Evolutionary conservation across 1,140 invertebrate species (phyloP), one percentile per base, ranked within the genome.

Genomic region (Conus betulinus): DNA sequence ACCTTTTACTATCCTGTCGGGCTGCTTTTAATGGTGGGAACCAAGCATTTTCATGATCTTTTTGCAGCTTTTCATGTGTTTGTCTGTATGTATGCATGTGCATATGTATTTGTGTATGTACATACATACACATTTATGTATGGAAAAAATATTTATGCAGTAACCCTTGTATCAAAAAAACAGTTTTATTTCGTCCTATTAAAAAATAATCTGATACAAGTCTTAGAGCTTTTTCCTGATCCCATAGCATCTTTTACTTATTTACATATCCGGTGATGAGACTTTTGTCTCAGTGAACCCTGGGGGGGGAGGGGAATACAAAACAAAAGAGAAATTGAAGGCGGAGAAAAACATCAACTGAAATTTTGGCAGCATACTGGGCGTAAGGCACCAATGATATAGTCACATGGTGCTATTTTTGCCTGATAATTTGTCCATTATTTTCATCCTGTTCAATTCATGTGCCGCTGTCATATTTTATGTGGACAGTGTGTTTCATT

Each of bases 181-280:
- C 17, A 23, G 11, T 13, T 71, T 71, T 20, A 11, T 71, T 71
- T 71, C 67, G 11, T 23, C 78, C 78, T 39, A 52, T 51, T 39
- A 39, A 39, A 39, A 79, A 52, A 39, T 10, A 51, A 52, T 84
- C 39, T 81, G 39, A 53, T 53, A 53, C 82, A n/a, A 25, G 82
- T 20, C 82, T 13, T 20, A 67, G 55, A 84, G 57, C 5, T 83
- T 84, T 84, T 83, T 20, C 3, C 11, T 84, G 23, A 84, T 67
- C 53, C 53, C 53, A 23, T 57, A 84, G 25, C 53, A 27, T 53
- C n/a, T 63, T 84, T 83, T 84, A 55, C 82, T 57, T 57, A 60
- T 63, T 84, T 84, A 84, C 82, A 84, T 84, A 84, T 84, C 82
- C 82, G 82, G 82, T 84, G 82, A 84, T 15, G 82, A 84, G 82